Evolutionary conservation across 2,113 vertebrate species (phyloP).

Genomic region (Phylloscopus whistleri): DNA sequence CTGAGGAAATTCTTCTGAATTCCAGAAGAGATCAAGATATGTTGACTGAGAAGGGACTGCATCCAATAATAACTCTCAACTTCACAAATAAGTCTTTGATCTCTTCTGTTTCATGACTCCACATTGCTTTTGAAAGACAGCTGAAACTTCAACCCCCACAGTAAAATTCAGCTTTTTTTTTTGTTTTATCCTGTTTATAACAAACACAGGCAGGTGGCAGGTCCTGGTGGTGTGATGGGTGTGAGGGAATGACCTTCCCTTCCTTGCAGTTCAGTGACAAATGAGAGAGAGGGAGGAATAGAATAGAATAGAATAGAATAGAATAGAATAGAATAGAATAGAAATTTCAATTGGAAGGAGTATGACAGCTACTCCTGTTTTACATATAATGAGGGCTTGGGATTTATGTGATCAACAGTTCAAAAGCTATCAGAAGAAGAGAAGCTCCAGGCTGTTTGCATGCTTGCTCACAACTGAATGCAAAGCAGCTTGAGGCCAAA

Average conservation of each 20-base stretch:
- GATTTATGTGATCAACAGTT: not conserved
- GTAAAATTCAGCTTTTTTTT: not conserved
- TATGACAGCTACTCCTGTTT: not conserved
- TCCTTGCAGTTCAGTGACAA: not conserved
- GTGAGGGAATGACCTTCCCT: not conserved
- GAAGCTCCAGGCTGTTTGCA: not conserved
- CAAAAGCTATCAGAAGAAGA: not conserved
- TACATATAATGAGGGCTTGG: not conserved
- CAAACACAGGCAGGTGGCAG: not conserved
- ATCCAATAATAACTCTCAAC: conserved; percentile 25
- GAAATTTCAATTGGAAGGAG: not conserved
- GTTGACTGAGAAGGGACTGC: not conserved
- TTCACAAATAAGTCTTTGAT: conserved; percentile 9
- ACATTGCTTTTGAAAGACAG: not conserved
- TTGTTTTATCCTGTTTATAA: not conserved
- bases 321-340: not conserved
- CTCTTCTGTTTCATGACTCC: conserved; percentile 1
- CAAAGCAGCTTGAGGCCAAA: not conserved
- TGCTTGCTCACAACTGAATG: not conserved
- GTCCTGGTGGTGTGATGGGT: not conserved
- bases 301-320: not conserved
- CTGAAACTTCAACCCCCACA: not conserved
- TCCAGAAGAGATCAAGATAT: not conserved
- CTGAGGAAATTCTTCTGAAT: not conserved
- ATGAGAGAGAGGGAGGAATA: not conserved